These are phyloP conservation scores for Procambarus virginalis DNA, from an alignment of 1,140 invertebrate genomes.

Conservation along the genomic window DNA sequence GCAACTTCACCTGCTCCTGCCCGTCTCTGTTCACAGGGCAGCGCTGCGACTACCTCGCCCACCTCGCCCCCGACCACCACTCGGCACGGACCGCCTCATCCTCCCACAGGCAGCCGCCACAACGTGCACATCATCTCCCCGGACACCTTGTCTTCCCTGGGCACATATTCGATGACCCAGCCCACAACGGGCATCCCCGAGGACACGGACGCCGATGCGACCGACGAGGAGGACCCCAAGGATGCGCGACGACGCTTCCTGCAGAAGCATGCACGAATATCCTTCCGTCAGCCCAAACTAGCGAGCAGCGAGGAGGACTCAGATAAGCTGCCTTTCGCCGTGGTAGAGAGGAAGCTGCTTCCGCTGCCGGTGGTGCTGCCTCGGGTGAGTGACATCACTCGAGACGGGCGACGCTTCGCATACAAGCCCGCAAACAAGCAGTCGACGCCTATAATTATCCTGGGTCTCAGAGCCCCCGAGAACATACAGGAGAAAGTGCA, in stretches of 20 bases:
- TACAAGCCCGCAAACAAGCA: conserved; percentile 22
- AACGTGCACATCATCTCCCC: background rate
- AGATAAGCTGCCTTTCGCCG: conserved; percentile 17
- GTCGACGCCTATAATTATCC: conserved; percentile 7
- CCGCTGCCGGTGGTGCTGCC: conserved; percentile 65
- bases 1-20: conserved; percentile 68
- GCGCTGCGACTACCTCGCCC: conserved; percentile 64
- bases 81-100: background rate
- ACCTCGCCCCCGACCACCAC: background rate
- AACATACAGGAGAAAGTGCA: background rate
- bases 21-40: conserved; percentile 65
- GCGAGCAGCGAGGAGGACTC: conserved; percentile 3
- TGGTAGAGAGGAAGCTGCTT: conserved; percentile 57
- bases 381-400: conserved; percentile 26
- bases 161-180: background rate
- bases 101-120: background rate
- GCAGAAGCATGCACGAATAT: conserved; percentile 63
- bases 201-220: background rate
- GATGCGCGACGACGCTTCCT: conserved; percentile 47
- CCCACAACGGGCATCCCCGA: background rate
- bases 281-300: conserved; percentile 59
- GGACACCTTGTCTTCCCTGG: background rate
- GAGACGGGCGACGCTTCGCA: background rate
- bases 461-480: background rate
- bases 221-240: conserved; percentile 39